phyloP scores from a whole-genome alignment of 2,888 invertebrate genomes.

The Anticlea derivata region DNA sequence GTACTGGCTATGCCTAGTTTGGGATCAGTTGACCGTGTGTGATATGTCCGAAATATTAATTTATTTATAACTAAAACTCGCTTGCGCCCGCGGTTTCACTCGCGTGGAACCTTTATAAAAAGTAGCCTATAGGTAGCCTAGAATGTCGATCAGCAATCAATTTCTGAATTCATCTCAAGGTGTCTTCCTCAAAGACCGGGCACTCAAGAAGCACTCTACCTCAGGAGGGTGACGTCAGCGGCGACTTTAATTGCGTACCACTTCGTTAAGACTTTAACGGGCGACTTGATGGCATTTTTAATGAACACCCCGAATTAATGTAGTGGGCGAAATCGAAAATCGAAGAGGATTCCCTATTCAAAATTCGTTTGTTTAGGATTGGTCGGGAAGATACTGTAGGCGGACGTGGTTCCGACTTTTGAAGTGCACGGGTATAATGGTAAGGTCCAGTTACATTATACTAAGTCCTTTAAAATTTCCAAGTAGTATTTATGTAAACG shows the following conservation, averaged over 20 bases:
- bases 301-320: slow-evolving; percentile 83
- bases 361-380: slow-evolving; percentile 78
- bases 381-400: slow-evolving; percentile 53
- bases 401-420: slow-evolving; percentile 32
- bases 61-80: no score
- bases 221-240: slow-evolving; percentile 75
- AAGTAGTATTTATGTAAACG: no score
- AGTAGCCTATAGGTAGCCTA: no score
- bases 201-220: slow-evolving; percentile 55
- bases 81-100: no score
- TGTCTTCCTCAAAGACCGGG: slow-evolving; percentile 57
- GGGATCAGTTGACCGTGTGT: no score
- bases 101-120: no score
- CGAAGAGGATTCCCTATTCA: slow-evolving; percentile 55
- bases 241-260: slow-evolving; percentile 82
- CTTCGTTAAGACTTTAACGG: slow-evolving; percentile 73
- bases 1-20: no score
- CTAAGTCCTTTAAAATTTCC: background rate
- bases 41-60: no score
- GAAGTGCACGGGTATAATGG: slow-evolving; percentile 34
- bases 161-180: slow-evolving; percentile 73
- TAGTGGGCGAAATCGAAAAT: slow-evolving; percentile 81
- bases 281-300: slow-evolving; percentile 82
- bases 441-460: slow-evolving; percentile 2
- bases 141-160: slow-evolving; percentile 69